Evolutionary conservation across 2,888 invertebrate species (phyloP).

Genomic region (Agrochola litura): DNA sequence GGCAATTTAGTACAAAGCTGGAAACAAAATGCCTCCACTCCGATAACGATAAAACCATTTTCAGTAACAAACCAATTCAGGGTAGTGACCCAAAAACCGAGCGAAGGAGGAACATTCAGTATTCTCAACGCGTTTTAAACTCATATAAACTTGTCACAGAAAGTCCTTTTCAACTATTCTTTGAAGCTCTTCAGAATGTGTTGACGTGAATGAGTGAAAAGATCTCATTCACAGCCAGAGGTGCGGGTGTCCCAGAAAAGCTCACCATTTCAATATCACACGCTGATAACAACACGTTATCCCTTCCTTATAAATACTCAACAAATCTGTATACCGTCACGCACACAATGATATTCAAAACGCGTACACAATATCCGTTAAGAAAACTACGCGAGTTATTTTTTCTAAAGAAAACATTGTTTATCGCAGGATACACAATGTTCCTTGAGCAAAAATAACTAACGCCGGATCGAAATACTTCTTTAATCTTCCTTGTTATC

Average conservation of each 20-base stretch:
- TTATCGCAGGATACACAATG: conserved; percentile 32
- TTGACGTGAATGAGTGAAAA: conserved; percentile 46
- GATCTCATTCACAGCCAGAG: conserved; percentile 28
- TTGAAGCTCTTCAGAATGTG: conserved; percentile 35
- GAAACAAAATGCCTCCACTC: conserved; percentile 38
- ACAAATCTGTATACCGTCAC: conserved; percentile 32
- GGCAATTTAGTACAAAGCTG: conserved; percentile 45
- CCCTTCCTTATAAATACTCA: conserved; percentile 26
- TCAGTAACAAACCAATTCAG: conserved; percentile 52
- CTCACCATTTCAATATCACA: conserved; percentile 37
- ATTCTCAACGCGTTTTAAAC: conserved; percentile 55
- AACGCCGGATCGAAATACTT: conserved; percentile 24
- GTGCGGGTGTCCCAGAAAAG: conserved; percentile 15
- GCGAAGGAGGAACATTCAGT: conserved; percentile 28
- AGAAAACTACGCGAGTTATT: conserved; percentile 48
- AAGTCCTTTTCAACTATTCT: conserved; percentile 61
- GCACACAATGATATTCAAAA: conserved; percentile 40
- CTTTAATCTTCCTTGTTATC: conserved; percentile 54
- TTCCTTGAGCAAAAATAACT: conserved; percentile 20
- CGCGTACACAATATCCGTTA: conserved; percentile 38
- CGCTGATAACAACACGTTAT: conserved; percentile 33
- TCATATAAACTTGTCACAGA: conserved; percentile 52
- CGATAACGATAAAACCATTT: conserved; percentile 51
- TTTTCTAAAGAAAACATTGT: conserved; percentile 42
- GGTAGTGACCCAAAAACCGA: conserved; percentile 44